Percentiles rank a stretch among this genome's conserved stretches.
These are phyloP conservation scores for Fistularia commersonii DNA, from an alignment of 2,797 vertebrate species.

Conservation along the genomic window DNA sequence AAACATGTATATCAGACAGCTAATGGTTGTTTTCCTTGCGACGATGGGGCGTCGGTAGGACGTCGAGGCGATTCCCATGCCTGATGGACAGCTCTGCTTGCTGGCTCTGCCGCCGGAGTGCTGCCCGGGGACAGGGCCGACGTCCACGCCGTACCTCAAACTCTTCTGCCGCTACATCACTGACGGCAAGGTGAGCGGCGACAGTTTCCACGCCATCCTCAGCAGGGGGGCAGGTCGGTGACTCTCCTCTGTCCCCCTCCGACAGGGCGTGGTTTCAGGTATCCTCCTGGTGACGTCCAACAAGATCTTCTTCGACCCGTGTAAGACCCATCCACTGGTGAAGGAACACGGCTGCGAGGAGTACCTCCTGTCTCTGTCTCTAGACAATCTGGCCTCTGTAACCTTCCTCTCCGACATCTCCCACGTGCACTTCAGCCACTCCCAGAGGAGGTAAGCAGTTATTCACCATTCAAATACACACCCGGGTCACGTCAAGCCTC, in stretches of 20 bases:
- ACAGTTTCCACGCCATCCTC: neutral
- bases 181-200: constrained; percentile 71
- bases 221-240: too few species aligned
- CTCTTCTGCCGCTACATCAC: constrained; percentile 80
- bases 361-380: constrained; percentile 75
- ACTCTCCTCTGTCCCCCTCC: constrained; percentile 5
- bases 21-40: neutral
- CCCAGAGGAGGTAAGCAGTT: constrained; percentile 68
- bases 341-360: constrained; percentile 80
- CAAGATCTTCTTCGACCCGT: constrained; percentile 83
- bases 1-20: neutral
- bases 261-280: constrained; percentile 78
- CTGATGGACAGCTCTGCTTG: constrained; percentile 78
- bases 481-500: neutral
- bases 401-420: constrained; percentile 77
- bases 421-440: constrained; percentile 71
- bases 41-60: constrained; percentile 58
- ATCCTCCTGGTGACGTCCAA: constrained; percentile 77
- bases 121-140: constrained; percentile 67
- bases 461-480: neutral
- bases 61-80: constrained; percentile 78
- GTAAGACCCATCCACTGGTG: constrained; percentile 78
- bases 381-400: constrained; percentile 71
- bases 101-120: constrained; percentile 77
- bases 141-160: constrained; percentile 71